Percentiles rank a stretch among this genome's conserved stretches.
phyloP scores from a whole-genome alignment of 2,113 vertebrate genomes.

The Nanorana parkeri region DNA sequence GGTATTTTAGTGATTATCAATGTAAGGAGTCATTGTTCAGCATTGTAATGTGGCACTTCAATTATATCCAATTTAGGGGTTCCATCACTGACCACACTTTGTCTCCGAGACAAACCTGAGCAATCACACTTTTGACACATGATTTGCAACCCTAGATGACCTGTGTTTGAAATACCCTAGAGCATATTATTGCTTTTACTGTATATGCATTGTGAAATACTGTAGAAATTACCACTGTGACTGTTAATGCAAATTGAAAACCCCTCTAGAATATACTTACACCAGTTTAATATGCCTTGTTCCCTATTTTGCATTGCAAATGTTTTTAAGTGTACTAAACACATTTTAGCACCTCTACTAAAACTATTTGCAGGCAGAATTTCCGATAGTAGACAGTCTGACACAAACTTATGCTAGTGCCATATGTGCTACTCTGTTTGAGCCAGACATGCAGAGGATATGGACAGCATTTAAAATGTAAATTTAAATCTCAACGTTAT shows the following conservation, averaged over 20 bases:
- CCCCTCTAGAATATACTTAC: slow-evolving; percentile 68
- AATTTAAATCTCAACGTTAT: slow-evolving; percentile 75
- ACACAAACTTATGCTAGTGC: slow-evolving; percentile 81
- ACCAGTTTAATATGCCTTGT: slow-evolving; percentile 75
- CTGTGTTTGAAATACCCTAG: no score
- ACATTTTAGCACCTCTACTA: slow-evolving; percentile 83
- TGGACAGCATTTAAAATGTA: slow-evolving; percentile 80
- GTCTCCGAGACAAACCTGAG: no score
- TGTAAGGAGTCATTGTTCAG: no score
- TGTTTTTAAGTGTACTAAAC: slow-evolving; percentile 86
- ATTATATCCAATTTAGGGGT: no score
- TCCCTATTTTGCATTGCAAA: slow-evolving; percentile 81
- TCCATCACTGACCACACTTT: no score
- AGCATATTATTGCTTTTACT: neutral
- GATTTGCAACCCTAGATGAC: no score
- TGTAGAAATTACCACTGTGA: neutral
- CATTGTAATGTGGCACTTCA: no score
- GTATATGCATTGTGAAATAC: neutral
- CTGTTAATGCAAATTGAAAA: slow-evolving; percentile 32
- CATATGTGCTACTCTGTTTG: slow-evolving; percentile 80
- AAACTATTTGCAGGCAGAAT: slow-evolving; percentile 84
- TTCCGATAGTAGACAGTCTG: slow-evolving; percentile 80
- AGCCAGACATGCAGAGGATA: slow-evolving; percentile 78
- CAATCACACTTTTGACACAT: no score
- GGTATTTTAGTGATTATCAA: no score